phyloP scores from a whole-genome alignment of 2,797 vertebrate genomes.

The Brachyalestes nurse region DNA sequence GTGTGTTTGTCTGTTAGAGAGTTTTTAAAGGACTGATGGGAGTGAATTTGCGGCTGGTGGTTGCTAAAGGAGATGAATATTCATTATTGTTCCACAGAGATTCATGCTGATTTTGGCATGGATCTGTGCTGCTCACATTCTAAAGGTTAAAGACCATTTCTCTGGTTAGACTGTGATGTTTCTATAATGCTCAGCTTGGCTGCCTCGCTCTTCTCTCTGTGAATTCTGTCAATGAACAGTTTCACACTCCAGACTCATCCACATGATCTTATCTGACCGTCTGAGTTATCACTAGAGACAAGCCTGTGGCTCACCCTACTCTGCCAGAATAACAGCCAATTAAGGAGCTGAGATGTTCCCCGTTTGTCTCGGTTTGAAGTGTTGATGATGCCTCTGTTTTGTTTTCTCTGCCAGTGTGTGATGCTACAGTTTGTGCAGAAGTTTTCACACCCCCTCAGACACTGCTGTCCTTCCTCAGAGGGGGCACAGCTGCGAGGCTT shows the following conservation, averaged over 20 bases:
- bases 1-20: no score
- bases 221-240: background rate
- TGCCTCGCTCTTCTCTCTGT: background rate
- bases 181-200: background rate
- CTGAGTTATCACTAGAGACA: background rate
- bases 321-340: background rate
- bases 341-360: background rate
- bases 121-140: no score
- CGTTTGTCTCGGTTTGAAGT: slow-evolving; percentile 11
- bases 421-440: background rate
- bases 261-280: background rate
- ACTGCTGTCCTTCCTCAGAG: background rate
- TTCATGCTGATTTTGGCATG: no score
- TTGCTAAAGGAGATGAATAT: background rate
- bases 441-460: background rate
- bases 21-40: background rate
- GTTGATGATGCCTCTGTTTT: background rate
- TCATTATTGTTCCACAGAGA: background rate
- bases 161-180: background rate
- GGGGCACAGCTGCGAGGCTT: no score
- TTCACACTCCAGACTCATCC: background rate
- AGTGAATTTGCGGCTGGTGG: background rate
- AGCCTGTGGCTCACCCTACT: background rate
- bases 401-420: background rate
- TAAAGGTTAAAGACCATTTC: background rate